Conservation (phyloP, 2,797 vertebrate species). For the Hydrolagus colliei region DNA sequence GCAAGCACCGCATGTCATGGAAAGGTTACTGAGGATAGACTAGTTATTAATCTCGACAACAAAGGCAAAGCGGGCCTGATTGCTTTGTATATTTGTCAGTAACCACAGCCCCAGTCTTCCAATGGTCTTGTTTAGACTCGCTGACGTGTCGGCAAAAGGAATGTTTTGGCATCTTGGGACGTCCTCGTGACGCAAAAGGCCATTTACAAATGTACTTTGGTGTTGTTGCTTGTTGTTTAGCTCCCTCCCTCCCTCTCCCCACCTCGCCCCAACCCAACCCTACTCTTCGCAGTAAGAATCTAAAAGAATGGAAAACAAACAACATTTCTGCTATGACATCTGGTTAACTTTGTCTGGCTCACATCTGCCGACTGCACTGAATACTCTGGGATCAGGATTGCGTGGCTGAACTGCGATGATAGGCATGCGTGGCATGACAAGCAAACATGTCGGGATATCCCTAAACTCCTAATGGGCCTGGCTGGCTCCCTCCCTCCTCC, state of each 20-base stretch:
- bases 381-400: neutral
- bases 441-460: neutral
- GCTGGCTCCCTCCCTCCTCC: too few species aligned
- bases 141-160: too few species aligned
- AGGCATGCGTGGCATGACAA: neutral
- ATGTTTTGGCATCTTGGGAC: too few species aligned
- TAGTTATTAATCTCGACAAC: neutral
- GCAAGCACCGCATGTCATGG: too few species aligned
- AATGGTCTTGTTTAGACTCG: too few species aligned
- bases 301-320: conserved; percentile 4
- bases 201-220: too few species aligned
- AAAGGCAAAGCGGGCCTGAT: neutral
- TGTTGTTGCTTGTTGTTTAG: too few species aligned
- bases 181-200: too few species aligned
- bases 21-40: neutral
- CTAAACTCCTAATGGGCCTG: neutral
- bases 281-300: too few species aligned
- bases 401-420: neutral
- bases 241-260: too few species aligned
- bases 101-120: too few species aligned
- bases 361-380: neutral
- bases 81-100: neutral
- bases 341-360: neutral
- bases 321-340: neutral
- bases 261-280: too few species aligned